Evolutionary conservation across 2,113 vertebrate genomes (phyloP).

Genomic region (Eulemur macaco): DNA sequence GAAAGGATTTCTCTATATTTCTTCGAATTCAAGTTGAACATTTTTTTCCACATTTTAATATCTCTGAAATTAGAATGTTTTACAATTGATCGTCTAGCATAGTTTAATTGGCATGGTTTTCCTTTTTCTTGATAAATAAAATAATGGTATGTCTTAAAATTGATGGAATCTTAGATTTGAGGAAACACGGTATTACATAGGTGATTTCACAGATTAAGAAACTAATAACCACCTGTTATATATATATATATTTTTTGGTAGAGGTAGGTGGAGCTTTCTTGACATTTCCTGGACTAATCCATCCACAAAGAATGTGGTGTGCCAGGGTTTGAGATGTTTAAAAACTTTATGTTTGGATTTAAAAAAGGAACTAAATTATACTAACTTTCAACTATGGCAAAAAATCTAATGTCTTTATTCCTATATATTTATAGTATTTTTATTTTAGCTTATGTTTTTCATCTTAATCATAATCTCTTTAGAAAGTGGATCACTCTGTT

Average conservation of each 20-base stretch:
- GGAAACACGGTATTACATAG: neutral
- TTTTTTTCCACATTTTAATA: conserved; percentile 16
- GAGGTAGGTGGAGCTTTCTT: conserved; percentile 53
- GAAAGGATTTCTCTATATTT: conserved; percentile 69
- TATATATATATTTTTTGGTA: neutral
- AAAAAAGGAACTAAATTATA: conserved; percentile 81
- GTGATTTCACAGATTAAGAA: conserved; percentile 75
- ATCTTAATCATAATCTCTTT: conserved; percentile 55
- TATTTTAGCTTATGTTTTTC: conserved; percentile 65
- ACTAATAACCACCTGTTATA: conserved; percentile 78
- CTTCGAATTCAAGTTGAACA: neutral
- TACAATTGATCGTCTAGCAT: neutral
- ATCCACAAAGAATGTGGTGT: conserved; percentile 73
- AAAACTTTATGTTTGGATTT: conserved; percentile 72
- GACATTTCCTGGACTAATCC: conserved; percentile 79
- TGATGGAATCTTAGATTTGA: neutral
- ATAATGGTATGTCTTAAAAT: neutral
- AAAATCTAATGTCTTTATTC: conserved; percentile 71
- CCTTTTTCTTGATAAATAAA: conserved; percentile 11
- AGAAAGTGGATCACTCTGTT: neutral
- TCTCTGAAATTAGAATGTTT: conserved; percentile 35
- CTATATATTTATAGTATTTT: conserved; percentile 68
- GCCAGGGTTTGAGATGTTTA: conserved; percentile 69
- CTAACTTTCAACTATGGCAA: conserved; percentile 72
- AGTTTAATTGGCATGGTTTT: neutral